phyloP scores from a whole-genome alignment of 1,140 invertebrate genomes.

The Pseudomyrmex cubaensis region DNA sequence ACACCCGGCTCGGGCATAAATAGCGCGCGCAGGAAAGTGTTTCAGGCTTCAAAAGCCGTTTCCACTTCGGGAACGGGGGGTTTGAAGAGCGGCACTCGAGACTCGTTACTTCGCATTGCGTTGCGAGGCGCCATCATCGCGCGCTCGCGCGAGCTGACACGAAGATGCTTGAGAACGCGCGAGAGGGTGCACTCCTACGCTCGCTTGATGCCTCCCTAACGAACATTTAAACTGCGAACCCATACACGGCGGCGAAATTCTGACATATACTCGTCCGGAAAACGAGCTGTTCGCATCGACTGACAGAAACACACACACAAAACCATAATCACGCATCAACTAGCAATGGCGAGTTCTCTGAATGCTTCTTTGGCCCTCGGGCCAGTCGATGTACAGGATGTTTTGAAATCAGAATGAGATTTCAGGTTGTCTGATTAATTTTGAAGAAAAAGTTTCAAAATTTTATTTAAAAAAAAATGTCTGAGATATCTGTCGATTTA shows the following conservation, averaged over 20 bases:
- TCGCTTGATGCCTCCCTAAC: conserved; percentile 34
- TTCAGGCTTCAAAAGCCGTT: conserved; percentile 63
- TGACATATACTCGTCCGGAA: background rate
- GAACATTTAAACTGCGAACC: conserved; percentile 40
- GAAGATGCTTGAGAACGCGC: conserved; percentile 19
- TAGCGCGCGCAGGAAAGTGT: conserved; percentile 43
- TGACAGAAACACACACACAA: conserved; percentile 17
- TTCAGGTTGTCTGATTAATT: background rate
- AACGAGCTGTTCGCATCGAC: conserved; percentile 5
- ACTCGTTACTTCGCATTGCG: conserved; percentile 71
- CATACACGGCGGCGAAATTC: background rate
- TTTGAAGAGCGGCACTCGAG: conserved; percentile 59
- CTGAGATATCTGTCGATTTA: background rate
- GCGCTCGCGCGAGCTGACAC: conserved; percentile 19
- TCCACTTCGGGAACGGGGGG: conserved; percentile 52
- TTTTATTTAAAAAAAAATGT: background rate
- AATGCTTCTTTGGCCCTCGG: background rate
- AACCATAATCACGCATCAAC: background rate
- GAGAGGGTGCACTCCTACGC: conserved; percentile 9
- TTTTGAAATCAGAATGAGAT: background rate
- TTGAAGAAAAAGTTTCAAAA: background rate
- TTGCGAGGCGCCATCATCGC: conserved; percentile 41
- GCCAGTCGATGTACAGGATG: conserved; percentile 13
- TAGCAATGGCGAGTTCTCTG: background rate
- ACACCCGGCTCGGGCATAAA: conserved; percentile 45